Conservation (phyloP, 2,113 vertebrate genomes). For the Antigone vipio region DNA sequence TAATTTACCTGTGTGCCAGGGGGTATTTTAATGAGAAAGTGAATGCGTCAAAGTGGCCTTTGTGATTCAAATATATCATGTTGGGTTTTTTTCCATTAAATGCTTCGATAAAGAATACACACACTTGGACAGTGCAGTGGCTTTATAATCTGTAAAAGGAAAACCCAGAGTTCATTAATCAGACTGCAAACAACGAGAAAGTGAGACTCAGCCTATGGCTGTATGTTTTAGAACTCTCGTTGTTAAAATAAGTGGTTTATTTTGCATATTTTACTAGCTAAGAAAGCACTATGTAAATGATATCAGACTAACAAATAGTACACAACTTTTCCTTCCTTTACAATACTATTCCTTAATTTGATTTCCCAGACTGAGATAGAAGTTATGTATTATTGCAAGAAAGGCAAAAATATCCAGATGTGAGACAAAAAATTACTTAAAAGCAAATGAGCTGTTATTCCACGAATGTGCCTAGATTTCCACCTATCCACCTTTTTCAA, state of each 20-base stretch:
- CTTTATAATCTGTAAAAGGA: conserved; percentile 12
- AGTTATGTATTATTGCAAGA: not conserved
- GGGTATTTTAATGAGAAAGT: not conserved
- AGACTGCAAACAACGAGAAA: not conserved
- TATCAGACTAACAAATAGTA: not conserved
- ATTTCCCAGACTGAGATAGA: not conserved
- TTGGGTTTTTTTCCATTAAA: not conserved
- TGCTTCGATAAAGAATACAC: not conserved
- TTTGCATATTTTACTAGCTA: not conserved
- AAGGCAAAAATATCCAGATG: not conserved
- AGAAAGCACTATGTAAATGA: not conserved
- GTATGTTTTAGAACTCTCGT: conserved; percentile 1
- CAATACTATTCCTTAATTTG: not conserved
- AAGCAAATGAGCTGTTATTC: not conserved
- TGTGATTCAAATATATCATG: not conserved
- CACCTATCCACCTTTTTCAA: not conserved
- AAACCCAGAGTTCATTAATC: conserved; percentile 24
- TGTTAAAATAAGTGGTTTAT: not conserved
- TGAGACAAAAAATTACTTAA: not conserved
- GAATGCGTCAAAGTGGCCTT: not conserved
- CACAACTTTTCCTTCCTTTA: not conserved
- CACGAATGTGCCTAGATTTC: not conserved
- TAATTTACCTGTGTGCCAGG: not conserved
- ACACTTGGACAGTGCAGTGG: not conserved
- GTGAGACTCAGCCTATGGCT: not conserved